Conservation (phyloP, 2,888 invertebrate genomes). For the Lepidocyrtinus sp. region DNA sequence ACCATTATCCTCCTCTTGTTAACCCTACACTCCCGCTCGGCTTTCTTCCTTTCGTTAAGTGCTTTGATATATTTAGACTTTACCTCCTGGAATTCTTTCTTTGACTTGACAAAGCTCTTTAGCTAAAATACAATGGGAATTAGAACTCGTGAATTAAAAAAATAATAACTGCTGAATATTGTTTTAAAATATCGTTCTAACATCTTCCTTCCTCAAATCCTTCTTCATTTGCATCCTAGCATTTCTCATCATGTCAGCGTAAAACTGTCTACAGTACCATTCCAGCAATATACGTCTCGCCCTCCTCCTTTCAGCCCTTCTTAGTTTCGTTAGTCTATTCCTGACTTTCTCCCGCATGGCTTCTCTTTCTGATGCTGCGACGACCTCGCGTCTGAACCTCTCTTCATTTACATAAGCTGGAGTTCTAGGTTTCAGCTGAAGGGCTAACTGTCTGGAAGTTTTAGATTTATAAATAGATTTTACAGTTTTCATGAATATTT, state of each 20-base stretch:
- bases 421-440: background rate
- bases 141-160: too few relatives aligned
- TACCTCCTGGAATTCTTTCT: conserved; percentile 30
- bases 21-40: conserved; percentile 36
- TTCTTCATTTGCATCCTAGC: conserved; percentile 29
- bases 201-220: conserved; percentile 4
- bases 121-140: too few relatives aligned
- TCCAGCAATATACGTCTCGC: conserved; percentile 28
- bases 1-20: background rate
- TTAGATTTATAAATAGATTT: too few relatives aligned
- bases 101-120: conserved; percentile 33
- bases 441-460: too few relatives aligned
- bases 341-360: conserved; percentile 20
- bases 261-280: conserved; percentile 45
- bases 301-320: conserved; percentile 27
- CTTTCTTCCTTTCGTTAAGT: conserved; percentile 19
- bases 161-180: too few relatives aligned
- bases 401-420: background rate
- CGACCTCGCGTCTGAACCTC: background rate
- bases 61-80: conserved; percentile 14
- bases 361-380: conserved; percentile 16
- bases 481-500: too few relatives aligned
- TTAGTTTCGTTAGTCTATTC: conserved; percentile 25
- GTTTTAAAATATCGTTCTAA: conserved; percentile 7
- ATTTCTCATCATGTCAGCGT: conserved; percentile 46